Conservation (phyloP, 2,113 vertebrate species). For the Gadus chalcogrammus region DNA sequence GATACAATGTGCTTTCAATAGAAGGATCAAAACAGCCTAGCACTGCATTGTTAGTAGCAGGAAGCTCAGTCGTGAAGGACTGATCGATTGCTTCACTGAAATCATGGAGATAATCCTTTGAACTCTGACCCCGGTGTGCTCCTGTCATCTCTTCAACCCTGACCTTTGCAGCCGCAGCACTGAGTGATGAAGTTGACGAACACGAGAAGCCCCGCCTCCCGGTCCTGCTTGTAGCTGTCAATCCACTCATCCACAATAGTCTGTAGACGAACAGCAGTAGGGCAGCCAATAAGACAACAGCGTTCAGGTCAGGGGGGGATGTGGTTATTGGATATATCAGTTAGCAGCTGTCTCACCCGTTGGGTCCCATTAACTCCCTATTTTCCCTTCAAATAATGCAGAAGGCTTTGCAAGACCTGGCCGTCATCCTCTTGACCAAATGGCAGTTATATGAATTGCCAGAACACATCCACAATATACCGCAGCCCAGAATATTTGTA, state of each 20-base stretch:
- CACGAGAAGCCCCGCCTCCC: conserved; percentile 73
- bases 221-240: conserved; percentile 80
- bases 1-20: neutral
- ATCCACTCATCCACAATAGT: conserved; percentile 86
- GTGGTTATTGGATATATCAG: neutral
- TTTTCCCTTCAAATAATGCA: conserved; percentile 5
- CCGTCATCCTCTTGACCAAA: neutral
- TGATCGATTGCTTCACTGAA: conserved; percentile 31
- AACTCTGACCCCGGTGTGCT: conserved; percentile 33
- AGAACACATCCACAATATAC: too few species aligned
- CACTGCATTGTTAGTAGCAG: conserved; percentile 16
- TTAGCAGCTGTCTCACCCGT: neutral
- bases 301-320: conserved; percentile 16
- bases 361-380: neutral
- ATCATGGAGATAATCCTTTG: conserved; percentile 47
- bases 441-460: too few species aligned
- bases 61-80: conserved; percentile 38
- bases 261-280: conserved; percentile 56
- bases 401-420: neutral
- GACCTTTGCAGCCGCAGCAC: conserved; percentile 87
- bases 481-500: too few species aligned
- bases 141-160: conserved; percentile 40
- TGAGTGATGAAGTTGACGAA: conserved; percentile 84
- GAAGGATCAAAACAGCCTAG: conserved; percentile 14
- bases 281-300: conserved; percentile 36